Base-by-base conservation (phyloP, 2,797 vertebrate species). In the Hoplostethus mediterraneus region DNA sequence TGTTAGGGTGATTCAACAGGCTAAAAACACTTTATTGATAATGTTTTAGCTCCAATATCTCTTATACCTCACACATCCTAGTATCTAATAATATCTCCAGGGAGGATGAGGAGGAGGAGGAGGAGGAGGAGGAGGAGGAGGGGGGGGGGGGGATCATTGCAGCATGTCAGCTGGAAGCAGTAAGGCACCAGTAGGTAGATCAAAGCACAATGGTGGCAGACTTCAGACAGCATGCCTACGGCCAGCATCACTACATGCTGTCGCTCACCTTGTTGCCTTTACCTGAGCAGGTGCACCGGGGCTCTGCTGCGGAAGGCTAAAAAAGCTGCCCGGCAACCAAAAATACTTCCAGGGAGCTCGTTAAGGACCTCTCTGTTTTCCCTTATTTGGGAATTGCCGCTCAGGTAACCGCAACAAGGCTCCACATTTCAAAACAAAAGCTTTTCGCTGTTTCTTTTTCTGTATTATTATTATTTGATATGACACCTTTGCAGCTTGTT, bases 131-230 rank as follows among this genome's bases (percentile, higher is more conserved):
- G 51, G 58, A 49, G 49, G 5, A 79, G 48, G 76, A 72, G 21
- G 21, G 51, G 58, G 58, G 49, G 5, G 79, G 48, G 76, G 73
- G 77, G 53, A 67, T 44, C 67, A 68, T 25, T 67, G 58, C 61
- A 73, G 63, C 61, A 17, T 87, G 92, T 91, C 93, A 95, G 95
- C 96, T 97, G 96, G 97, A 97, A 97, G 95, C 95, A 95, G 96
- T 82, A 30, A 67, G 65, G 84, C 90, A 90, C 90, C 90, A 57
- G 42, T 64, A 57, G 90, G 91, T 88, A 92, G 90, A 89, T 87
- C 82, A 71, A 79, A 92, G 90, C 90, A 95, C 97, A 97, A 97
- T 98, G 97, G 97, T 90, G 95, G 97, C 97, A 98, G 97, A 95
- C 84, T 93, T 90, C 87, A 90, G 94, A 94, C 82, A 86, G 94